Evolutionary conservation across 2,797 vertebrate species (phyloP).

Genomic region (Typhlichthys subterraneus): DNA sequence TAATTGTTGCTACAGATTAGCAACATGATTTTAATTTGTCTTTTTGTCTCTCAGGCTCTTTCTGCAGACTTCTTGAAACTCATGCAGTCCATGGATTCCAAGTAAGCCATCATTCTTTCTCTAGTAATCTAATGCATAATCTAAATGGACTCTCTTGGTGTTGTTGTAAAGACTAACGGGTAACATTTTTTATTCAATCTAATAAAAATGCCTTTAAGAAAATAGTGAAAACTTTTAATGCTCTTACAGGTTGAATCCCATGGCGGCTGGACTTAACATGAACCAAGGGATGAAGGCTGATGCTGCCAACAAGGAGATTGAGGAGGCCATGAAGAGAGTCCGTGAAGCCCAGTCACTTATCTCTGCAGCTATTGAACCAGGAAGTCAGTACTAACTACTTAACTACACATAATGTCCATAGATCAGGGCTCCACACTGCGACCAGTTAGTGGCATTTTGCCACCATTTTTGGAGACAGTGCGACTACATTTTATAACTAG

Average conservation of each 20-base stretch:
- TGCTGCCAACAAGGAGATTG: slow-evolving; percentile 96
- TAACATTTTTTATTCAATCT: no score
- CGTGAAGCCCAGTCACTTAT: slow-evolving; percentile 96
- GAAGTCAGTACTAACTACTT: slow-evolving; percentile 74
- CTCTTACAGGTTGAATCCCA: slow-evolving; percentile 88
- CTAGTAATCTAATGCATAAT: neutral
- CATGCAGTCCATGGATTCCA: slow-evolving; percentile 98
- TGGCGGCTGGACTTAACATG: slow-evolving; percentile 88
- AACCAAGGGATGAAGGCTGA: slow-evolving; percentile 91
- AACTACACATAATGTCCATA: no score
- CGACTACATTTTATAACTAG: no score
- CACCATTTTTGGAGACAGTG: no score
- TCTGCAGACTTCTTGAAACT: slow-evolving; percentile 97
- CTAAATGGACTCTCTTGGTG: neutral
- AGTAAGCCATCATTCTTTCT: slow-evolving; percentile 80
- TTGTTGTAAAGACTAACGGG: no score
- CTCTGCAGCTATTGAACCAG: slow-evolving; percentile 97
- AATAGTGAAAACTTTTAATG: slow-evolving; percentile 20
- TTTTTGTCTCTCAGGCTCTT: slow-evolving; percentile 78
- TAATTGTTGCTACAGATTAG: neutral
- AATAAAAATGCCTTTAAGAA: neutral
- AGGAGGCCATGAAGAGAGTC: slow-evolving; percentile 99
- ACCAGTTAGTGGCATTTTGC: no score
- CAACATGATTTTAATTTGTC: neutral
- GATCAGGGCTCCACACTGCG: no score